Evolutionary conservation across 2,888 invertebrate species (phyloP).

Genomic region (Eremobia ochroleuca): DNA sequence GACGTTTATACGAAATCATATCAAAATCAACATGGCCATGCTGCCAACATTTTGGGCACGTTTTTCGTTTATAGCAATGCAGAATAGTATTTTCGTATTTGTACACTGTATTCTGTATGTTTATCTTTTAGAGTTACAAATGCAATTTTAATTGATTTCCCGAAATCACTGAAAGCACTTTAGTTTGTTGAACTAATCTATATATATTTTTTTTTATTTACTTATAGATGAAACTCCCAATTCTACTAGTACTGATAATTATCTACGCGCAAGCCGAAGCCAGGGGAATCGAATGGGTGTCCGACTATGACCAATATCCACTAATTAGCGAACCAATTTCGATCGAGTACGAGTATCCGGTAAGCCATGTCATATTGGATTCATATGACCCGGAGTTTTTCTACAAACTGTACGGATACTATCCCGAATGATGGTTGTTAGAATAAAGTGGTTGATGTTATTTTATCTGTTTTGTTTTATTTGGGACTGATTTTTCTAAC

Average conservation of each 20-base stretch:
- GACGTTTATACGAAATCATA: not conserved
- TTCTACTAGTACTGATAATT: slow-evolving; percentile 60
- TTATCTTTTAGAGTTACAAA: not conserved
- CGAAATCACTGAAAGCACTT: not conserved
- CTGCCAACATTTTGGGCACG: not conserved
- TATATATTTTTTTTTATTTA: not conserved
- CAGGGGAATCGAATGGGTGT: slow-evolving; percentile 65
- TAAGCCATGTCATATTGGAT: not conserved
- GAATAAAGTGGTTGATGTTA: slow-evolving; percentile 13
- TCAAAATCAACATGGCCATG: no score
- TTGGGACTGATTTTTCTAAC: no score
- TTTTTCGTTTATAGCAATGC: not conserved
- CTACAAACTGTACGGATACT: slow-evolving; percentile 67
- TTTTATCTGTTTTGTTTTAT: not conserved
- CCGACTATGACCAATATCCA: slow-evolving; percentile 66
- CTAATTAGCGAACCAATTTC: slow-evolving; percentile 38
- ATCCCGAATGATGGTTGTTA: slow-evolving; percentile 62
- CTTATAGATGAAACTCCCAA: slow-evolving; percentile 71
- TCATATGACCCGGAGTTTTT: slow-evolving; percentile 71
- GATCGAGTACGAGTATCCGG: slow-evolving; percentile 24
- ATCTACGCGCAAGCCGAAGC: slow-evolving; percentile 48
- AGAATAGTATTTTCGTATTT: not conserved
- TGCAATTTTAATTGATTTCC: not conserved
- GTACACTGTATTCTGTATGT: not conserved
- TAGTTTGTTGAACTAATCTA: not conserved